These are phyloP conservation scores for Crenichthys baileyi DNA, from an alignment of 2,797 vertebrate species.

Conservation along the genomic window DNA sequence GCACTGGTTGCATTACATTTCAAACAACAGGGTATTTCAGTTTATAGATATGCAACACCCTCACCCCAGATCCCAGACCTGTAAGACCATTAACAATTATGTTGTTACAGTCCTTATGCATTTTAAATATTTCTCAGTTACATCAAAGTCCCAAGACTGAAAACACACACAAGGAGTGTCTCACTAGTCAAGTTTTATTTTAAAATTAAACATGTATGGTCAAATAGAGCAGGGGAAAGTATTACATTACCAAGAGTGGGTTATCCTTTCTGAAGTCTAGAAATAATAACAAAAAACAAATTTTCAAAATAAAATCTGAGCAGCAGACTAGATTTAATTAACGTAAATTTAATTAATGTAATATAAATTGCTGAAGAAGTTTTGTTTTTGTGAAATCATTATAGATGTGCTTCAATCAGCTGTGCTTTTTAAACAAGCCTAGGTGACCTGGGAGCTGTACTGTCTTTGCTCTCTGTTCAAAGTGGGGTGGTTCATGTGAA, in stretches of 20 bases:
- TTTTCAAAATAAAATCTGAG: conserved; percentile 4
- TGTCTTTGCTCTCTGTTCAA: conserved; percentile 48
- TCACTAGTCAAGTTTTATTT: not conserved
- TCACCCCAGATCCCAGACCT: conserved; percentile 13
- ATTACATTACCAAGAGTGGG: conserved; percentile 1
- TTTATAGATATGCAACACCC: not conserved
- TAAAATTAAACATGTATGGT: conserved; percentile 4
- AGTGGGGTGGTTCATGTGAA: conserved; percentile 65
- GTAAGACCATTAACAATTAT: conserved; percentile 12
- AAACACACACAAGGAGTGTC: not conserved
- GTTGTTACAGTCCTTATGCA: conserved; percentile 8
- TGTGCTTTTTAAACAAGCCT: conserved; percentile 23
- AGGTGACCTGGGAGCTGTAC: conserved; percentile 25
- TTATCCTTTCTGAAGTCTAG: conserved; percentile 11
- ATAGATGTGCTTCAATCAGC: conserved; percentile 16
- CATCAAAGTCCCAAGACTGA: conserved; percentile 23
- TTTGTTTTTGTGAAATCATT: conserved; percentile 32
- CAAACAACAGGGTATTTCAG: conserved; percentile 2
- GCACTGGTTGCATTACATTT: conserved; percentile 21
- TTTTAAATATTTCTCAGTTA: conserved; percentile 39
- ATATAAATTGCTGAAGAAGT: not conserved
- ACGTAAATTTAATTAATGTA: conserved; percentile 5
- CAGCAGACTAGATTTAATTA: not conserved
- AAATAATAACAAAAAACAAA: conserved; percentile 11
- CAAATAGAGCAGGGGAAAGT: conserved; percentile 8